These are phyloP conservation scores for Cephus nigrinus DNA, from an alignment of 2,888 invertebrate species.

Conservation along the genomic window DNA sequence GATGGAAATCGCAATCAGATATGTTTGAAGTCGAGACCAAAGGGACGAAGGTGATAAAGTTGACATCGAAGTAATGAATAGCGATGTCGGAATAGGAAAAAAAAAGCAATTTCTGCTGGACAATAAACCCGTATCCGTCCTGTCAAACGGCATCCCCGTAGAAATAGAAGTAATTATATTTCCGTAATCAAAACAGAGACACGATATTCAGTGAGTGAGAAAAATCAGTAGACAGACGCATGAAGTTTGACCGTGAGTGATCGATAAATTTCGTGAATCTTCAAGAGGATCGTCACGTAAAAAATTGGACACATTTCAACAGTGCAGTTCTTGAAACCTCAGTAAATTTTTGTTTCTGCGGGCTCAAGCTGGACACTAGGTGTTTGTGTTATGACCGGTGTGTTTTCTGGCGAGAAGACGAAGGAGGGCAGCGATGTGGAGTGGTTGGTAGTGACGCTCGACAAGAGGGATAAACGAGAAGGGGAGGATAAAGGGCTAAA, in stretches of 20 bases:
- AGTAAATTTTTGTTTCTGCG: background rate
- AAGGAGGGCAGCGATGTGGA: constrained; percentile 46
- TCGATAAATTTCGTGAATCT: background rate
- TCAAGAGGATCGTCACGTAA: background rate
- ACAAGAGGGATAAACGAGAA: constrained; percentile 36
- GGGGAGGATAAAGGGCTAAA: constrained; percentile 23
- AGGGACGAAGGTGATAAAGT: background rate
- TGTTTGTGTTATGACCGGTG: constrained; percentile 44
- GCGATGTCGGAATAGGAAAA: background rate
- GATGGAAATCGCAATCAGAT: background rate
- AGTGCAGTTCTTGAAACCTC: background rate
- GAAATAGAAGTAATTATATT: background rate
- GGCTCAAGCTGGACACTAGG: background rate
- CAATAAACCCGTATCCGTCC: background rate
- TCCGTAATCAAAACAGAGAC: background rate
- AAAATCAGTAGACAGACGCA: background rate
- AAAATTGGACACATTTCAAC: background rate
- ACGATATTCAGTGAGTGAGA: background rate
- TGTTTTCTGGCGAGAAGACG: constrained; percentile 33
- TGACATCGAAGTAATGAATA: background rate
- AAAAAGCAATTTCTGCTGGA: background rate
- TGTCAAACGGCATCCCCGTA: background rate
- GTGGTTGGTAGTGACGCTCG: constrained; percentile 45
- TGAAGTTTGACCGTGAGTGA: background rate
- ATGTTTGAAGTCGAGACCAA: background rate